Conservation (phyloP, 2,888 invertebrate species). For the Eledone cirrhosa region DNA sequence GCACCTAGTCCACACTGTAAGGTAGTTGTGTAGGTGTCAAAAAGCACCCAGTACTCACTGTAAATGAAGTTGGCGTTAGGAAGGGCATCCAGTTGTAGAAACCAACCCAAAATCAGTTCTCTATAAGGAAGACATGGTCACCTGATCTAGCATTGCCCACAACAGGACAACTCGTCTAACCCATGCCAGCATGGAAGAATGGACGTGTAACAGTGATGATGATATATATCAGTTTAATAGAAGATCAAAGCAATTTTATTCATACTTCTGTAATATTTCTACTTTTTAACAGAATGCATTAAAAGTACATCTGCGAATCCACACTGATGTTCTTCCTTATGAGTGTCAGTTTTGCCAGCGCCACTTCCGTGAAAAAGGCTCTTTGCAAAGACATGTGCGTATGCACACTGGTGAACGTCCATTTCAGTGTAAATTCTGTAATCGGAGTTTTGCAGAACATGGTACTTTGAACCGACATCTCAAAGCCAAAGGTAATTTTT, state of each 20-base stretch:
- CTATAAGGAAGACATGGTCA: too few relatives aligned
- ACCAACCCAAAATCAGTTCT: too few relatives aligned
- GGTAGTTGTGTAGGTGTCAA: too few relatives aligned
- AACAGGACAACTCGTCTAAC: too few relatives aligned
- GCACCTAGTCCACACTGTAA: too few relatives aligned
- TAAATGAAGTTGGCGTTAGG: too few relatives aligned
- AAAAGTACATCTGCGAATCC: constrained; percentile 63
- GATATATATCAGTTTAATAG: background rate
- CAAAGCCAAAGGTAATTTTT: constrained; percentile 59
- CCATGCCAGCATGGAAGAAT: too few relatives aligned
- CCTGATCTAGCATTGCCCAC: too few relatives aligned
- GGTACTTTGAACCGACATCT: constrained; percentile 63
- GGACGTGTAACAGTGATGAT: too few relatives aligned
- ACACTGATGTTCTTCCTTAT: constrained; percentile 57
- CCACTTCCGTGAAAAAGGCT: constrained; percentile 62
- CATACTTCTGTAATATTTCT: background rate
- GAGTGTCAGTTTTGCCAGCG: constrained; percentile 57
- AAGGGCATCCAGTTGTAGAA: too few relatives aligned
- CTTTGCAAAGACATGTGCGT: constrained; percentile 60
- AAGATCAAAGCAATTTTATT: background rate
- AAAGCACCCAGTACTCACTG: too few relatives aligned
- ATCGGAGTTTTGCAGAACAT: constrained; percentile 61
- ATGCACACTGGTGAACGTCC: constrained; percentile 64
- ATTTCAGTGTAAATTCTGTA: constrained; percentile 58
- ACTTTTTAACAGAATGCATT: constrained; percentile 56